These are phyloP conservation scores for Scarus forsteni DNA, from an alignment of 2,797 vertebrate genomes.

Conservation along the genomic window DNA sequence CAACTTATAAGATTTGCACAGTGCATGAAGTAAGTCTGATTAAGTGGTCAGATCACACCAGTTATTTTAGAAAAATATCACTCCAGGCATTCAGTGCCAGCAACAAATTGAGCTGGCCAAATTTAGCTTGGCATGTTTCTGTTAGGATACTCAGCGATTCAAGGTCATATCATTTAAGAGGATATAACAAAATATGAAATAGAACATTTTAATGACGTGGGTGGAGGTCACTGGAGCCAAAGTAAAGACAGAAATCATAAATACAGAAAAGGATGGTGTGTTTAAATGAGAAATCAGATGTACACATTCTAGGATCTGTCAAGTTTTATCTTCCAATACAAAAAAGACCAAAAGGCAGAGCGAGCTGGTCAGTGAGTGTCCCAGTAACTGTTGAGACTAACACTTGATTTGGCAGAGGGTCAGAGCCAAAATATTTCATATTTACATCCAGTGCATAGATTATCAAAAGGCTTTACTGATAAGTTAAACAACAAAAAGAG, in stretches of 20 bases:
- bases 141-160: conserved; percentile 16
- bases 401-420: conserved; percentile 28
- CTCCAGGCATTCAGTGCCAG: conserved; percentile 22
- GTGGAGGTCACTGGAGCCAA: conserved; percentile 3
- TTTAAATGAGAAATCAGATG: background rate
- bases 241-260: background rate
- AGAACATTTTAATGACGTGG: conserved; percentile 16
- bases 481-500: background rate
- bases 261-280: background rate
- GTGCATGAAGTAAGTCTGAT: conserved; percentile 1
- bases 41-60: conserved; percentile 15
- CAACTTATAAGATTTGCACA: background rate
- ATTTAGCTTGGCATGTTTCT: conserved; percentile 42
- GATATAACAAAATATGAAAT: conserved; percentile 21
- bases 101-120: conserved; percentile 28
- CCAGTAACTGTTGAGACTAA: conserved; percentile 32
- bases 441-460: conserved; percentile 28
- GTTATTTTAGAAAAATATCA: conserved; percentile 27
- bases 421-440: conserved; percentile 14
- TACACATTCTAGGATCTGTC: background rate
- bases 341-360: background rate
- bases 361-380: conserved; percentile 27
- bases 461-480: conserved; percentile 11
- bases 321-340: conserved; percentile 5
- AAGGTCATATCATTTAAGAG: conserved; percentile 38